Evolutionary conservation across 2,888 invertebrate genomes (phyloP).

Genomic region (Cheiracanthium punctorium): DNA sequence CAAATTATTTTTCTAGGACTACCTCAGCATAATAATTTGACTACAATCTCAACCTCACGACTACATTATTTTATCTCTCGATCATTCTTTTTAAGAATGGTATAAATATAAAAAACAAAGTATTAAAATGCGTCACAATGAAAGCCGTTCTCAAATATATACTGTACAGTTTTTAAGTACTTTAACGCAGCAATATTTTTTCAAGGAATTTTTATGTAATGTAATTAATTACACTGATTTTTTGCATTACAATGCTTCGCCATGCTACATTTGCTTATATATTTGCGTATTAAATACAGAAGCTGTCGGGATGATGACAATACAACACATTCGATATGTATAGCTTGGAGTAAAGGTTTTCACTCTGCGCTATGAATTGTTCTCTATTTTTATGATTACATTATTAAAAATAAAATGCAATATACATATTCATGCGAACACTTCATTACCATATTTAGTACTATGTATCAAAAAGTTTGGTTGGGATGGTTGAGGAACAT

Average conservation of each 20-base stretch:
- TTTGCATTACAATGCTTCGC: neutral
- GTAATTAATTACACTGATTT: too few species aligned
- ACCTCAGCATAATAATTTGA: too few species aligned
- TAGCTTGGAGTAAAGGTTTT: neutral
- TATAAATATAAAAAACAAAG: conserved; percentile 4
- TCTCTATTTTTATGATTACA: too few species aligned
- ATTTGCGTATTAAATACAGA: too few species aligned
- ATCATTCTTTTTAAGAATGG: neutral
- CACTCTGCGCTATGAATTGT: too few species aligned
- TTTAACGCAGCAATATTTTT: neutral
- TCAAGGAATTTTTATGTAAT: too few species aligned
- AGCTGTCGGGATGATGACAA: neutral
- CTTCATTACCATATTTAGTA: too few species aligned
- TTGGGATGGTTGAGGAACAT: too few species aligned
- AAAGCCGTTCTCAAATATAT: conserved; percentile 2
- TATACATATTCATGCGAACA: too few species aligned
- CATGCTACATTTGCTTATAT: neutral
- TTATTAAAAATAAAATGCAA: too few species aligned
- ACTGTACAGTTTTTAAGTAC: neutral
- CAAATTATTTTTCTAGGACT: too few species aligned
- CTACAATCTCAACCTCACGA: neutral
- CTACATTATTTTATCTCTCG: neutral
- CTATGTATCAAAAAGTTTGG: too few species aligned
- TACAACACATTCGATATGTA: neutral
- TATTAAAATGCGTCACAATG: neutral